phyloP scores from a whole-genome alignment of 1,140 invertebrate genomes.

The Drosophila fuyamai region DNA sequence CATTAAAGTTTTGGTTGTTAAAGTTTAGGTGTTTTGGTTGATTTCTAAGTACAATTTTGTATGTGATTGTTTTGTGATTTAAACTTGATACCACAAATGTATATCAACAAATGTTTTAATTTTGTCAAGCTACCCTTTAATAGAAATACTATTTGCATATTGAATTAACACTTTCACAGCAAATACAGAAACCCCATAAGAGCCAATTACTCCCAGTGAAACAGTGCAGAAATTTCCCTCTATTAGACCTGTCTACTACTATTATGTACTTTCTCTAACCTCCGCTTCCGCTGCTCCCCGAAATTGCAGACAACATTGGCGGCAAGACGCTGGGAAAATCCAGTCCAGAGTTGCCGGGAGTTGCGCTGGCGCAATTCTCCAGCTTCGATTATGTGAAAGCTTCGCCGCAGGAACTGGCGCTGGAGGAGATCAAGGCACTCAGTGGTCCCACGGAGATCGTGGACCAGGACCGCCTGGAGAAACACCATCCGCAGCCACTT shows the following conservation, averaged over 20 bases:
- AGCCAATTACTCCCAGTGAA: background rate
- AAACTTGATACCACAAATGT: too few relatives aligned
- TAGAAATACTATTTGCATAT: too few relatives aligned
- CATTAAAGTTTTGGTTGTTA: background rate
- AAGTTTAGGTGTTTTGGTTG: background rate
- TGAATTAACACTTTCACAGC: too few relatives aligned
- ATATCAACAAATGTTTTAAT: too few relatives aligned
- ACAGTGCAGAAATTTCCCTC: background rate
- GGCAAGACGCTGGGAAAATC: slow-evolving; percentile 46
- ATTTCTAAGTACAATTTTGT: too few relatives aligned
- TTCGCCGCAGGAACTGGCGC: slow-evolving; percentile 62
- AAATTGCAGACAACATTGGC: slow-evolving; percentile 58
- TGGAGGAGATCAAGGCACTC: slow-evolving; percentile 73
- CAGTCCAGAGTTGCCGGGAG: slow-evolving; percentile 28
- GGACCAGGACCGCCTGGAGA: slow-evolving; percentile 9
- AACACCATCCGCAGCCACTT: slow-evolving; percentile 22
- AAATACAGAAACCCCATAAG: too few relatives aligned
- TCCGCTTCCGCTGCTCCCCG: background rate
- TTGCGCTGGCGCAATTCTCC: slow-evolving; percentile 53
- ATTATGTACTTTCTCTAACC: slow-evolving; percentile 22
- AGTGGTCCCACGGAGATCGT: slow-evolving; percentile 22
- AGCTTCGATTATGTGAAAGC: slow-evolving; percentile 69
- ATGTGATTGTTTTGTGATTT: too few relatives aligned
- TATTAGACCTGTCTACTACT: background rate
- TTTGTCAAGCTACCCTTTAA: too few relatives aligned